Evolutionary conservation across 2,113 vertebrate genomes (phyloP), one percentile per base, ranked within the genome.

Genomic region (Diglossa brunneiventris): DNA sequence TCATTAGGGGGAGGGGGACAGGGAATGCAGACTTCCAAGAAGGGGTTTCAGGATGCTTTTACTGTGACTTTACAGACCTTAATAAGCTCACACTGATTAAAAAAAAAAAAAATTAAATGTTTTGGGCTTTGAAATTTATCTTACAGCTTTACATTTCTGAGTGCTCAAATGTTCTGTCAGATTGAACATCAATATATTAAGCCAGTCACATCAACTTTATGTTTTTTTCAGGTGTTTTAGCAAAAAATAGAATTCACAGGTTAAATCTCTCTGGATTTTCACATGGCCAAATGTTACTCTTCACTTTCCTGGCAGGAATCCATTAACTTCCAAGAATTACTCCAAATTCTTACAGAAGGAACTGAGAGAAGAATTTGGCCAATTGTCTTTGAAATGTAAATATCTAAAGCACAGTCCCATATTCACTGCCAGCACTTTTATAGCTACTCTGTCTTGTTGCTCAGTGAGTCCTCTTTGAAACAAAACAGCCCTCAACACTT

Each of bases 401-500:
- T 77, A 89, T 56, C 75, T 88, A 83, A 94, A 92, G 75, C 35
- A 78, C 15, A 70, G 80, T 56, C 35, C 58, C n/a, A 13, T 73
- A 79, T 56, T 83, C 79, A 55, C 44, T 94, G 93, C 93, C 95
- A 96, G 93, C 47, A 90, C 63, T 86, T 96, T 93, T 93, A 93
- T 59, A 91, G 87, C 87, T 93, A 39, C 63, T 94, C 83, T 2
- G 13, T 90, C 93, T 94, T 56, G 58, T 15, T 90, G 82, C 85
- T 95, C 49, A 50, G 66, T 80, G 67, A 95, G 82, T 83, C 78
- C 47, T 83, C 87, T 70, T 88, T 93, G 96, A 96, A 96, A 96
- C 73, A 95, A 90, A 96, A 63, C 95, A 96, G 94, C 15, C 63
- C 76, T 90, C 90, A 90, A 67, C 93, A 93, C 93, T 96, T 95